Base-by-base conservation (phyloP, 2,888 invertebrate species). In the Tetranychus piercei region DNA sequence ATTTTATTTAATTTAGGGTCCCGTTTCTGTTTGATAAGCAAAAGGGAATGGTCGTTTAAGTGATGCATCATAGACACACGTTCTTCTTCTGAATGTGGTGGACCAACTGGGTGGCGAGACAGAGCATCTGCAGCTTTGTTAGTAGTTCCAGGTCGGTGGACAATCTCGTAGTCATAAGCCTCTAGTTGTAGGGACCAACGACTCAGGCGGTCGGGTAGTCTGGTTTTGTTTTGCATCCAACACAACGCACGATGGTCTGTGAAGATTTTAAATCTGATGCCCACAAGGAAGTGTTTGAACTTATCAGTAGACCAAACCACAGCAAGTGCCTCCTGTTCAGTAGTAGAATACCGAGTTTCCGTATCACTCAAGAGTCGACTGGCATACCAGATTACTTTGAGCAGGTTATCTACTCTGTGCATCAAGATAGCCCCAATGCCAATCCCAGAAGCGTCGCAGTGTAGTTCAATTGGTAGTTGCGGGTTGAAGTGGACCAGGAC, bases 221-320 rank as follows among this genome's bases (percentile, higher is more conserved):
- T 20, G 5, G 43, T 67, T 15, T 55, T 75, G 2, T 69, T 55
- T 0, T 44, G n/a, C 45, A 75, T 18, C 73, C 71, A 73, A 43
- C 44, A 64, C 6, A 75, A 18, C 9, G 73, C 73, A 15, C 43
- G 9, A 67, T 69, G 73, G 64, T 75, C 75, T 0, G 75, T 75
- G 6, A 73, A 23, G 1, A 75, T 44, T 15, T 55, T 75, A 45
- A 75, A 73, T 1, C 8, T 44, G 1, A 6, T 1, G 1, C 75
- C 75, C n/a, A 34, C 9, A 2, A 74, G n/a, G 15, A 66, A 74
- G 8, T 9, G 22, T 0, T 55, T 2, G 23, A 45, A 65, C 34
- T 72, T 71, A 2, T 64, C 18, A 6, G 66, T 71, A 11, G 43
- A 22, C 65, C 64, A 67, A 1, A 75, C 44, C 0, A 75, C 44